Percentiles rank a stretch among this genome's conserved stretches.
Evolutionary conservation across 2,113 vertebrate genomes (phyloP).

Genomic region (Puffinus mauretanicus): DNA sequence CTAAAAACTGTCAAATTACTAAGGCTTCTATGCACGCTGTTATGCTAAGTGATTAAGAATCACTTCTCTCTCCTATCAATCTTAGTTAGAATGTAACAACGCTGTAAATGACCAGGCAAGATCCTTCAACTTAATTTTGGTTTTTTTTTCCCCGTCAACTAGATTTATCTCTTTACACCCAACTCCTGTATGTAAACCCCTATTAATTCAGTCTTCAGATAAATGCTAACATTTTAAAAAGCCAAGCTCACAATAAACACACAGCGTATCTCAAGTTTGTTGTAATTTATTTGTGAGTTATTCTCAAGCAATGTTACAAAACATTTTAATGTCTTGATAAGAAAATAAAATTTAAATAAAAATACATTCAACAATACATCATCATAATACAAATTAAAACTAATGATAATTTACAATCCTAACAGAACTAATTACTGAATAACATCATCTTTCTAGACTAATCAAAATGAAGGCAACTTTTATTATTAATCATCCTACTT

Average conservation of each 20-base stretch:
- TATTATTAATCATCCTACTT: conserved; percentile 41
- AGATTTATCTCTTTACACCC: not conserved
- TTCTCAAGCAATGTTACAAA: conserved; percentile 74
- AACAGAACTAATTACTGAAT: conserved; percentile 65
- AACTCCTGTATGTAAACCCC: not conserved
- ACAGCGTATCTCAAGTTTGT: not conserved
- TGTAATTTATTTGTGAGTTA: conserved; percentile 76
- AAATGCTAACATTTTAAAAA: not conserved
- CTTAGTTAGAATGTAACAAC: not conserved
- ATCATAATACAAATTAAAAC: conserved; percentile 68
- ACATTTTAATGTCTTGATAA: conserved; percentile 76
- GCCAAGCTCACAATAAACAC: not conserved
- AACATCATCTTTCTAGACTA: conserved; percentile 63
- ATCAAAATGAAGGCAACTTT: conserved; percentile 66
- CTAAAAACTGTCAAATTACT: not conserved
- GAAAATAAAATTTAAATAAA: conserved; percentile 87
- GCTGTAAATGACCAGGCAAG: not conserved
- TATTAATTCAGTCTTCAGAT: not conserved
- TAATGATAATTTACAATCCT: conserved; percentile 73
- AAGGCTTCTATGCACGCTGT: not conserved
- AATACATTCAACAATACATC: conserved; percentile 77
- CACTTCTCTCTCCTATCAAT: not conserved
- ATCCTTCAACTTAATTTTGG: not conserved
- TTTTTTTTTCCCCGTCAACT: not conserved
- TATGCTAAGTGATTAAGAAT: not conserved